phyloP scores from a whole-genome alignment of 2,888 invertebrate genomes.

The Ennomos erosarius region DNA sequence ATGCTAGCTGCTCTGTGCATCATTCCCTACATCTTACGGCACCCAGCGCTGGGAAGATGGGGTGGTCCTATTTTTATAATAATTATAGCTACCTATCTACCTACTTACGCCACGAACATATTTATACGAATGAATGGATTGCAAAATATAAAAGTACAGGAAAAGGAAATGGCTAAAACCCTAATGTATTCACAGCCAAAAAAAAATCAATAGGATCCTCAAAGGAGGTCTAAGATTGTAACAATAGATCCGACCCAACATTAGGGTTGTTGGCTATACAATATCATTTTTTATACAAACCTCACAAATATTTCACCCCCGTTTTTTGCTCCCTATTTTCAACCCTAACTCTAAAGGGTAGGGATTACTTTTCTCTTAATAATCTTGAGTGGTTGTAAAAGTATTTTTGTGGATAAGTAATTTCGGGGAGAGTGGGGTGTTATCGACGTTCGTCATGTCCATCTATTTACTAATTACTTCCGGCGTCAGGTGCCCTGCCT shows the following conservation, averaged over 20 bases:
- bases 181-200: slow-evolving; percentile 42
- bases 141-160: slow-evolving; percentile 6
- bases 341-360: slow-evolving; percentile 28
- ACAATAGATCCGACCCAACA: slow-evolving; percentile 69
- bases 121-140: too few relatives aligned
- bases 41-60: too few relatives aligned
- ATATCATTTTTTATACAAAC: slow-evolving; percentile 70
- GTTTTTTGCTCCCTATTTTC: slow-evolving; percentile 14
- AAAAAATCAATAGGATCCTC: slow-evolving; percentile 57
- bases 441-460: slow-evolving; percentile 74
- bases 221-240: slow-evolving; percentile 66
- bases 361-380: slow-evolving; percentile 23
- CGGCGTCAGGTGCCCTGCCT: slow-evolving; percentile 79
- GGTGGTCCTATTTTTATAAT: too few relatives aligned
- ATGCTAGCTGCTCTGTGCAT: too few relatives aligned
- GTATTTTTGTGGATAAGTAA: slow-evolving; percentile 55
- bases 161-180: slow-evolving; percentile 17
- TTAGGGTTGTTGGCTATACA: slow-evolving; percentile 72
- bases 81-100: too few relatives aligned
- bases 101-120: too few relatives aligned
- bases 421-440: slow-evolving; percentile 77
- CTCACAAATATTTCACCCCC: slow-evolving; percentile 46
- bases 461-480: slow-evolving; percentile 85
- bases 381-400: slow-evolving; percentile 23
- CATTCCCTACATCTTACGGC: too few relatives aligned